Evolutionary conservation across 2,797 vertebrate species (phyloP).

Genomic region (Pyrocephalus nanus): DNA sequence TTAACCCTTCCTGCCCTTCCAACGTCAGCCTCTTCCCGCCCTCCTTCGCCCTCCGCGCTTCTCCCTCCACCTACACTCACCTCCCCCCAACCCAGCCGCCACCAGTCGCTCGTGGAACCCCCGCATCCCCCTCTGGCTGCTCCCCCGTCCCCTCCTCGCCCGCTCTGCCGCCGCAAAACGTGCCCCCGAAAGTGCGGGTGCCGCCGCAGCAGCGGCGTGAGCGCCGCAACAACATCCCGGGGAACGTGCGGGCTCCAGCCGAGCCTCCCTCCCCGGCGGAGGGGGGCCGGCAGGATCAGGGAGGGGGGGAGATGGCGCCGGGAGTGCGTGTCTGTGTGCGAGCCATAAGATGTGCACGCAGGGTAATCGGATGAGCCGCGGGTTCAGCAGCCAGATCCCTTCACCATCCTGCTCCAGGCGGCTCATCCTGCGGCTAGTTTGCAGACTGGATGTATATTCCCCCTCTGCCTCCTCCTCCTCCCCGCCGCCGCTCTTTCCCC

Average conservation of each 20-base stretch:
- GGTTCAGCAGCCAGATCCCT: neutral
- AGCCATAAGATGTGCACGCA: neutral
- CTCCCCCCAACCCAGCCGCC: neutral
- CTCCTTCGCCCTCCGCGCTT: neutral
- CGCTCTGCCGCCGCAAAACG: neutral
- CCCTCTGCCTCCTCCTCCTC: neutral
- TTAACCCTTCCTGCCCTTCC: constrained; percentile 41
- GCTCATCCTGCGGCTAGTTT: constrained; percentile 23
- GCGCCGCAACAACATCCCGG: constrained; percentile 64
- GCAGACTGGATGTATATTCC: neutral
- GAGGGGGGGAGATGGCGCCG: neutral
- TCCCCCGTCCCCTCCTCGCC: constrained; percentile 8
- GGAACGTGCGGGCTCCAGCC: constrained; percentile 32
- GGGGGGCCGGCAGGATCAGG: neutral
- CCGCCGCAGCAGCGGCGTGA: constrained; percentile 45
- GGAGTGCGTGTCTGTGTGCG: neutral
- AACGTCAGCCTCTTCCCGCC: neutral
- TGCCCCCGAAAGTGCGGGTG: constrained; percentile 63
- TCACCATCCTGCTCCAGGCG: neutral
- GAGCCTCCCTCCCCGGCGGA: constrained; percentile 49
- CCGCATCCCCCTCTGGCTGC: constrained; percentile 14
- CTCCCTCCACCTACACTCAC: neutral
- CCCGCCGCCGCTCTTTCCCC: neutral
- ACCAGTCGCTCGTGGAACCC: neutral
- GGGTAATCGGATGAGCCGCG: neutral